Evolutionary conservation across 2,888 invertebrate genomes (phyloP).

Genomic region (Noctua pronuba): DNA sequence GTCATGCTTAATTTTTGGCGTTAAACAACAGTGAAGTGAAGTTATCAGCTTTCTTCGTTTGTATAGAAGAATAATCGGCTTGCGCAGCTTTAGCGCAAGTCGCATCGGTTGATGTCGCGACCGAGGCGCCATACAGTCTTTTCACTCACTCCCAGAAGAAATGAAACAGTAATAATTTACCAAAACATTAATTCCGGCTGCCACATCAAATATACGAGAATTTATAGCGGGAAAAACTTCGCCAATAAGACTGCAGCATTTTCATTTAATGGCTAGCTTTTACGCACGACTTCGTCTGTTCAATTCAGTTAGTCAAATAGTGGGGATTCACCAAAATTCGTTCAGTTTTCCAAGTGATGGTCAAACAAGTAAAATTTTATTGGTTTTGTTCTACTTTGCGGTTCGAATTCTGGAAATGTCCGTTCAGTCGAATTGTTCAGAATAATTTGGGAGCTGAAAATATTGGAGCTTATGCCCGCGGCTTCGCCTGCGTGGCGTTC

Average conservation of each 20-base stretch:
- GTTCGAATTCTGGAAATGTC: slow-evolving; percentile 15
- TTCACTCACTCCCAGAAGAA: slow-evolving; percentile 28
- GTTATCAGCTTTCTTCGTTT: not conserved
- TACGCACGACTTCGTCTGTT: slow-evolving; percentile 39
- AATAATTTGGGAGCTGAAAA: slow-evolving; percentile 19
- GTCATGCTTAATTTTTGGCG: too few species aligned
- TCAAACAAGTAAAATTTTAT: slow-evolving; percentile 66
- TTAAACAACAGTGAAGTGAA: not conserved
- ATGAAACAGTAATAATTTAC: slow-evolving; percentile 51
- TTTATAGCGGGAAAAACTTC: slow-evolving; percentile 60
- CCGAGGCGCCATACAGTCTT: not conserved
- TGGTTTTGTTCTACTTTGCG: slow-evolving; percentile 31
- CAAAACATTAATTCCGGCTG: slow-evolving; percentile 52
- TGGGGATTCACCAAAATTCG: slow-evolving; percentile 41
- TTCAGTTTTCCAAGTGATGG: slow-evolving; percentile 43
- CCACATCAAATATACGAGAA: slow-evolving; percentile 56
- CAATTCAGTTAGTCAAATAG: slow-evolving; percentile 60
- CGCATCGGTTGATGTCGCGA: not conserved
- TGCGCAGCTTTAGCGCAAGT: not conserved
- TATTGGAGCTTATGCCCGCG: not conserved
- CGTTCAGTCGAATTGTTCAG: not conserved
- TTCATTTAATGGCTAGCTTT: slow-evolving; percentile 54
- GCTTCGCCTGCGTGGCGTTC: too few species aligned
- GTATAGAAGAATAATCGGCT: not conserved
- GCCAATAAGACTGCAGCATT: slow-evolving; percentile 59